Evolutionary conservation across 2,797 vertebrate species (phyloP).

Genomic region (Diplodus puntazzo): DNA sequence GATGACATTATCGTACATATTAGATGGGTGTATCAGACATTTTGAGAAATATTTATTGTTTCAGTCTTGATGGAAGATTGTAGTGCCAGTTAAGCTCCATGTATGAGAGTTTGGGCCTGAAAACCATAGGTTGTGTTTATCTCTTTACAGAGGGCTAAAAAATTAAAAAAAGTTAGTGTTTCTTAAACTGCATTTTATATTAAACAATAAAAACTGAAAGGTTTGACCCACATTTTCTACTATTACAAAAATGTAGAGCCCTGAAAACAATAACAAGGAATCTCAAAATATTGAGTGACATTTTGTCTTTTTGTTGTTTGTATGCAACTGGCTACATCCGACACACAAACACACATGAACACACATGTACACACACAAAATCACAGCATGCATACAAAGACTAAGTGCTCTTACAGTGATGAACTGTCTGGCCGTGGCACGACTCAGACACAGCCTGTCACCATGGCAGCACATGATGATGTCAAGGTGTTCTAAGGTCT

Average conservation of each 20-base stretch:
- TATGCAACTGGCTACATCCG: slow-evolving; percentile 11
- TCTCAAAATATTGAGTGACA: slow-evolving; percentile 32
- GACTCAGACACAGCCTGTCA: slow-evolving; percentile 43
- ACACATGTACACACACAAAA: slow-evolving; percentile 9
- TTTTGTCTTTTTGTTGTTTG: slow-evolving; percentile 38
- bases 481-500: slow-evolving; percentile 48
- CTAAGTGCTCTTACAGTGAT: slow-evolving; percentile 57
- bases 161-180: not conserved
- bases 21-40: not conserved
- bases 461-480: slow-evolving; percentile 52
- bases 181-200: not conserved
- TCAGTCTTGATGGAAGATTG: not conserved
- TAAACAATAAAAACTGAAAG: not conserved
- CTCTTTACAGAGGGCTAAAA: too few relatives aligned
- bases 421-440: slow-evolving; percentile 42
- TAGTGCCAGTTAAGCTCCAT: not conserved
- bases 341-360: slow-evolving; percentile 21
- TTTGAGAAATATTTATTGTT: slow-evolving; percentile 8
- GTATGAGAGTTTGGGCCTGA: not conserved
- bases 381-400: slow-evolving; percentile 48
- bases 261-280: slow-evolving; percentile 10
- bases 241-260: not conserved
- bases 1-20: not conserved
- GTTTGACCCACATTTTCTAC: slow-evolving; percentile 9
- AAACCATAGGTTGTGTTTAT: not conserved